Base-by-base conservation (phyloP, 2,888 invertebrate genomes). In the Lasioglossum marginatum region DNA sequence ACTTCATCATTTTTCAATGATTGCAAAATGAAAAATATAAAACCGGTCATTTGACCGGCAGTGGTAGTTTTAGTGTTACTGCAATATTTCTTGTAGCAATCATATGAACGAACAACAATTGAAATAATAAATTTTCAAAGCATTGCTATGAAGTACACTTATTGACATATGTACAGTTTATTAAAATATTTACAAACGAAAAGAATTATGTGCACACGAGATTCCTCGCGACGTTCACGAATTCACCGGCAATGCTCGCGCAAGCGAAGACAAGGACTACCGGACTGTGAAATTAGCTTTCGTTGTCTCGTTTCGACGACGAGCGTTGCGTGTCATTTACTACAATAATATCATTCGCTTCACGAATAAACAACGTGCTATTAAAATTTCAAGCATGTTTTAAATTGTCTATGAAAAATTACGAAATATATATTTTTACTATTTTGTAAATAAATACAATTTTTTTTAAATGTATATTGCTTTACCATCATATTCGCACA, bases 181-280 rank as follows among this genome's bases (percentile, higher is more conserved):
- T 45, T 45, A 43, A 45, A 19, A 45, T 45, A 45, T 45, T 45
- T 16, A 45, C 45, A 4, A 45, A 45, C 45, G 16, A 16, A 45
- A 45, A 45, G 45, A 45, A 45, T 45, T 45, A 45, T 45, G 16
- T 16, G 16, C 16, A 4, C 45, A 45, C 45, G 16, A 45, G 45
- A 45, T 4, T 45, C 45, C 16, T 45, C 45, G 45, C 5, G 45
- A 45, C 16, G 45, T 45, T 45, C 5, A 45, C 45, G 45, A 45
- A 45, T 45, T 16, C 16, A n/a, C 43, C 48, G 52, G 4, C 27
- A 27, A 19, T 45, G n/a, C 63, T 72, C 48, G 37, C 12, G 70
- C 10, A 4, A 23, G 27, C 45, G 71, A 84, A 78, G 74, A 52
- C 77, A 12, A 27, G 14, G 14, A 45, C 57, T 68, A 8, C 23